Conservation (phyloP, 2,797 vertebrate species). For the Cuculus canorus region DNA sequence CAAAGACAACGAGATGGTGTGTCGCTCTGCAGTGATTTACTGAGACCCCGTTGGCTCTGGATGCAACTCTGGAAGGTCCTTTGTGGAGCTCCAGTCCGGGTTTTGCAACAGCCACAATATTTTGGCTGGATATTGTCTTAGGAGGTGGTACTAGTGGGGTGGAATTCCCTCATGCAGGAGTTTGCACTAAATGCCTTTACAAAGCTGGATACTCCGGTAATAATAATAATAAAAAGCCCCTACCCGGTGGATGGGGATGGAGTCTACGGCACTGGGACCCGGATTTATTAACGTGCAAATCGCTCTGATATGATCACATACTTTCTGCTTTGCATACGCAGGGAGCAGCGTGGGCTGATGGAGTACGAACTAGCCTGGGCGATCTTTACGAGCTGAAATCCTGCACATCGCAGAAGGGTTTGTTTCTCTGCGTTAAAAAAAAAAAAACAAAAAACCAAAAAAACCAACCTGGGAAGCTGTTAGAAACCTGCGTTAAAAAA, state of each 20-base stretch:
- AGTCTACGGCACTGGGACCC: slow-evolving; percentile 76
- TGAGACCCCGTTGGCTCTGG: slow-evolving; percentile 58
- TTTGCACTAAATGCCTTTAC: slow-evolving; percentile 74
- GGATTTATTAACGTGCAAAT: slow-evolving; percentile 79
- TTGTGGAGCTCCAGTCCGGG: slow-evolving; percentile 80
- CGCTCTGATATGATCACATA: slow-evolving; percentile 73
- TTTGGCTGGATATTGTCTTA: slow-evolving; percentile 76
- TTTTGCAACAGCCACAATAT: slow-evolving; percentile 78
- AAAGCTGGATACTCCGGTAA: slow-evolving; percentile 78
- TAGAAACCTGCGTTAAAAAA: slow-evolving; percentile 27
- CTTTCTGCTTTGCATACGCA: slow-evolving; percentile 66
- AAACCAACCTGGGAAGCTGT: slow-evolving; percentile 6
- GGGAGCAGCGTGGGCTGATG: slow-evolving; percentile 68
- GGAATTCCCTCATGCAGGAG: slow-evolving; percentile 80
- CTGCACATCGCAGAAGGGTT: slow-evolving; percentile 53
- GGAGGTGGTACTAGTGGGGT: slow-evolving; percentile 82
- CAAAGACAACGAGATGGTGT: slow-evolving; percentile 11
- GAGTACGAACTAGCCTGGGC: slow-evolving; percentile 46
- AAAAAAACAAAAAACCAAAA: no score
- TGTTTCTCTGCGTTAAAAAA: slow-evolving; percentile 8
- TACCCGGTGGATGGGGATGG: slow-evolving; percentile 74
- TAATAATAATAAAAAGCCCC: slow-evolving; percentile 44
- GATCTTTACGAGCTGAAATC: slow-evolving; percentile 55
- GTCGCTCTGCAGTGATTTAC: slow-evolving; percentile 41
- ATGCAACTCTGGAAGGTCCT: slow-evolving; percentile 67